phyloP scores from a whole-genome alignment of 64 coral and sea anemone species.

The Anthopleura sola region DNA sequence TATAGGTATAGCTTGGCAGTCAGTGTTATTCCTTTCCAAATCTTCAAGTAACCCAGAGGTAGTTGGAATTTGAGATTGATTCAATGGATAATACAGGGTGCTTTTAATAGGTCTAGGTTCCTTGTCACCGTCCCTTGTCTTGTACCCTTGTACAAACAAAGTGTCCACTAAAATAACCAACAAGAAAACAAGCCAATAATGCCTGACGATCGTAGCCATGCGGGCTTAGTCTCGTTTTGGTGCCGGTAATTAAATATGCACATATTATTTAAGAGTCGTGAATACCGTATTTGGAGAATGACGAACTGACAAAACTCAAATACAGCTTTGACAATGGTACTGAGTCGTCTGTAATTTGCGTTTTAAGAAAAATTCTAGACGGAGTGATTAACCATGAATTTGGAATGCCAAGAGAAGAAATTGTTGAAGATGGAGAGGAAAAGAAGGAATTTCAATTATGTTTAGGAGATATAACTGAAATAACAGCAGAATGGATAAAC shows the following conservation, averaged over 20 bases:
- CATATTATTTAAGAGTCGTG: too few relatives aligned
- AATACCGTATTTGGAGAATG: neutral
- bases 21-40: neutral
- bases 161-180: too few relatives aligned
- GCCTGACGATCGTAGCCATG: too few relatives aligned
- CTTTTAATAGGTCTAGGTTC: conserved; percentile 21
- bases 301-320: neutral
- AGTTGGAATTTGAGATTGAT: neutral
- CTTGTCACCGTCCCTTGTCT: too few relatives aligned
- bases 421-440: neutral
- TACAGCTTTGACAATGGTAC: neutral
- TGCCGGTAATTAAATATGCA: too few relatives aligned
- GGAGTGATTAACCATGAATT: neutral
- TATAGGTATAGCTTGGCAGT: too few relatives aligned
- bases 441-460: neutral
- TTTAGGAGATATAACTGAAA: neutral
- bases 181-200: too few relatives aligned
- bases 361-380: neutral
- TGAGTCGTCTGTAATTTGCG: neutral
- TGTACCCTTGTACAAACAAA: too few relatives aligned
- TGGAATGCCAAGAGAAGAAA: neutral
- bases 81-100: conserved; percentile 27
- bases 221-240: too few relatives aligned
- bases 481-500: neutral
- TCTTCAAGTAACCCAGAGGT: conserved; percentile 12